These are phyloP conservation scores for Pholis gunnellus DNA, from an alignment of 2,113 vertebrate species.

Conservation along the genomic window DNA sequence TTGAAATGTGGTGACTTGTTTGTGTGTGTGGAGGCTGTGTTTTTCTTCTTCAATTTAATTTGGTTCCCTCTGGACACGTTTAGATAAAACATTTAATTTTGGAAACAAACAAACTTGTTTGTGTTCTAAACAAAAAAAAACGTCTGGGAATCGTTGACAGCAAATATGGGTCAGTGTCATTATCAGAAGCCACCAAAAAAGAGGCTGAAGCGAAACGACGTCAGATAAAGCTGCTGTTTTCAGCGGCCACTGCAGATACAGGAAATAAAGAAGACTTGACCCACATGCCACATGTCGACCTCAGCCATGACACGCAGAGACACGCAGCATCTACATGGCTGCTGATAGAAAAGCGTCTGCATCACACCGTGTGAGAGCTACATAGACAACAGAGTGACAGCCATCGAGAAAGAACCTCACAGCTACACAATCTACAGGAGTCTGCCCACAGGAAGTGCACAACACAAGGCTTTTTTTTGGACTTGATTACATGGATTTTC, in stretches of 20 bases:
- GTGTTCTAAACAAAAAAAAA: slow-evolving; percentile 25
- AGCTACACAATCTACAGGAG: neutral
- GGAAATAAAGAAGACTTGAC: slow-evolving; percentile 26
- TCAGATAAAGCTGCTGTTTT: slow-evolving; percentile 52
- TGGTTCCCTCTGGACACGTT: neutral
- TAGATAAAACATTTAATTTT: slow-evolving; percentile 22
- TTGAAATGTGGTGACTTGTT: neutral
- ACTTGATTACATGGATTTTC: neutral
- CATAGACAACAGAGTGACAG: slow-evolving; percentile 6
- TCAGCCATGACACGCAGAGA: neutral
- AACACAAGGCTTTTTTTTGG: neutral
- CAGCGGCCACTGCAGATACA: slow-evolving; percentile 45
- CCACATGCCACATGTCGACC: slow-evolving; percentile 59
- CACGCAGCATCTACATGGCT: slow-evolving; percentile 21
- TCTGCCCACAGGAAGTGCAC: neutral
- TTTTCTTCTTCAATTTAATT: neutral
- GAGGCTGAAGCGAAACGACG: slow-evolving; percentile 63
- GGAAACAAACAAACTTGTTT: slow-evolving; percentile 17
- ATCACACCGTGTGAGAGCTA: neutral
- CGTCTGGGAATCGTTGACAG: neutral
- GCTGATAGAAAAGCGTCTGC: neutral
- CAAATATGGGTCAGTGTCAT: slow-evolving; percentile 73
- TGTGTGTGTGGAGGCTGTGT: neutral
- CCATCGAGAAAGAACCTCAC: neutral
- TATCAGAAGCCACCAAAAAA: slow-evolving; percentile 40